Base-by-base conservation (phyloP, 2,797 vertebrate genomes). In the Platyrinchus mystaceus region DNA sequence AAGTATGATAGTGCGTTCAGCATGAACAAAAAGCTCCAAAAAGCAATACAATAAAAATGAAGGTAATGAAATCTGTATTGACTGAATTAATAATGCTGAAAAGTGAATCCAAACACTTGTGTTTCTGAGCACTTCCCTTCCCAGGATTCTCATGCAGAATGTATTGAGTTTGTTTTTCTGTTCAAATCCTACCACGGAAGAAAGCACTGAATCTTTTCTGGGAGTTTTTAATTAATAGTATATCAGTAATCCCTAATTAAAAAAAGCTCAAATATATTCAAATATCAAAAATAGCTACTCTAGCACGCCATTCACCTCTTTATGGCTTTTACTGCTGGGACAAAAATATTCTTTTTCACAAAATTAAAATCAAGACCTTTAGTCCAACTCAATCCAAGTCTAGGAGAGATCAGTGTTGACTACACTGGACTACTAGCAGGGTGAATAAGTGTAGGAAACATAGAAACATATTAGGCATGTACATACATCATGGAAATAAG, bases 41-140 rank as follows among this genome's bases (percentile, higher is more conserved):
- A 89, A 53, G 2, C 22, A 90, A 81, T n/a, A 39, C 8, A 64
- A 49, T 53, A 52, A 78, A 95, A 89, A 80, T 63, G 10, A 89
- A 87, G 14, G 5, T 82, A 87, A 89, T 81, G 32, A 82, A 90
- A 90, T 66, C 50, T 66, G 3, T 82, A 41, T 43, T 82, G 70
- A 80, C 32, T 11, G 8, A 59, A 34, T 68, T 81, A 67, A 75
- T 58, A 77, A 73, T 58, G 37, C 28, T 70, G 44, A 87, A 59
- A 84, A 77, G 13, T 82, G 14, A 80, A 82, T 56, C 23, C 17
- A 52, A 89, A 53, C 46, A 75, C 14, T 63, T 84, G 16, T 41
- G 18, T 69, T 79, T 59, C 62, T 73, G 12, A 80, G 26, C 21
- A 49, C 22, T 67, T 87, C 18, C 7, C 8, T 43, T 23, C 18